These are phyloP conservation scores for Macrotus californicus DNA, from an alignment of 2,113 vertebrate genomes.

Conservation along the genomic window DNA sequence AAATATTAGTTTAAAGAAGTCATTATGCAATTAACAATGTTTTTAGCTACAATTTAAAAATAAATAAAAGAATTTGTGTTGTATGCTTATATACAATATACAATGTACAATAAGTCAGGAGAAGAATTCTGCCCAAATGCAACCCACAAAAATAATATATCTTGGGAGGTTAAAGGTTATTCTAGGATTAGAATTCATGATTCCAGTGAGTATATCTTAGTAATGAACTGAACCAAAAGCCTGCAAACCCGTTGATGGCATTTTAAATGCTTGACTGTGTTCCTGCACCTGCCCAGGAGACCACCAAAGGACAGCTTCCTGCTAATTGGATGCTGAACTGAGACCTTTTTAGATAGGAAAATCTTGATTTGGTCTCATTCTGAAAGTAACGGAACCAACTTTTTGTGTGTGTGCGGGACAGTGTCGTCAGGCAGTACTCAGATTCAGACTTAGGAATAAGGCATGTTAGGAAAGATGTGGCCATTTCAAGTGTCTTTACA, in stretches of 20 bases:
- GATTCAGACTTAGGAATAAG: background rate
- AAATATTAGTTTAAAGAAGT: constrained; percentile 2
- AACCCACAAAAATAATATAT: background rate
- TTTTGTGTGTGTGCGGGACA: background rate
- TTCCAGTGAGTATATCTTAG: background rate
- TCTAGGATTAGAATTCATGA: background rate
- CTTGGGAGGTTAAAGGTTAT: background rate
- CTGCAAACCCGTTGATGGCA: background rate
- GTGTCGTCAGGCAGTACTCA: background rate
- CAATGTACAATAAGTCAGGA: background rate
- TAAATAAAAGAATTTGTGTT: background rate
- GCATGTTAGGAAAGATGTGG: background rate
- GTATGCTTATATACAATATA: background rate
- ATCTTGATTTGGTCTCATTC: background rate
- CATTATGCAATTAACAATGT: background rate
- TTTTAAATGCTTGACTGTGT: background rate
- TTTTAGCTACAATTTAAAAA: background rate
- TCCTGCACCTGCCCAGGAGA: background rate
- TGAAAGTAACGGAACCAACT: background rate
- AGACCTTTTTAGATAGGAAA: background rate
- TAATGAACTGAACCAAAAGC: background rate
- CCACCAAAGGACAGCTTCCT: background rate
- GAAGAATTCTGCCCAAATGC: background rate
- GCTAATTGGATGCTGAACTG: background rate
- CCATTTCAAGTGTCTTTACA: background rate